Evolutionary conservation across 2,797 vertebrate genomes (phyloP).

Genomic region (Bovichtus diacanthus): DNA sequence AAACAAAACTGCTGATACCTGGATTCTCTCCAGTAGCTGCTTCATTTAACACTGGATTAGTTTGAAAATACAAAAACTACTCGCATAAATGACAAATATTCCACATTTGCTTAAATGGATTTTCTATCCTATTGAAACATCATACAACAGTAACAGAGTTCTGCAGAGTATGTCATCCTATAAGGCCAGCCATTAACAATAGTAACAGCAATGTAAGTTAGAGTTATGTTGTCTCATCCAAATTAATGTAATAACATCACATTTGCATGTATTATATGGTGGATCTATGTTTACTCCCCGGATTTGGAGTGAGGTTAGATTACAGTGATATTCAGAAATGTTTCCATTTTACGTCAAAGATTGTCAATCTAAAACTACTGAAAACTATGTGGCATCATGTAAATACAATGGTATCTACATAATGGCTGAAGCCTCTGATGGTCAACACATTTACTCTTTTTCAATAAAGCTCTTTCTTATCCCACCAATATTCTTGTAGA

Average conservation of each 20-base stretch:
- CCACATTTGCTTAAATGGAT: slow-evolving; percentile 12
- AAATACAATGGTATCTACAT: slow-evolving; percentile 33
- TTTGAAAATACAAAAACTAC: slow-evolving; percentile 21
- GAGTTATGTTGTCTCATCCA: slow-evolving; percentile 7
- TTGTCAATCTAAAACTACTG: slow-evolving; percentile 41
- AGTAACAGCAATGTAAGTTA: not conserved
- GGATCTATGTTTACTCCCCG: slow-evolving; percentile 22
- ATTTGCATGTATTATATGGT: slow-evolving; percentile 13
- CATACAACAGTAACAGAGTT: slow-evolving; percentile 4
- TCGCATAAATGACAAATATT: slow-evolving; percentile 28
- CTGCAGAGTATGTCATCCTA: not conserved
- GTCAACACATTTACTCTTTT: slow-evolving; percentile 13
- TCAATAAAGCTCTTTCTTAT: slow-evolving; percentile 2
- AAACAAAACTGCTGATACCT: slow-evolving; percentile 34
- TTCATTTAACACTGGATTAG: slow-evolving; percentile 14
- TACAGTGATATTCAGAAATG: slow-evolving; percentile 10
- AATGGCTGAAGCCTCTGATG: slow-evolving; percentile 13
- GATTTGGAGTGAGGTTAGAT: slow-evolving; percentile 38
- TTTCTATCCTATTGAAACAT: slow-evolving; percentile 2
- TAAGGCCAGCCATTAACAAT: slow-evolving; percentile 17
- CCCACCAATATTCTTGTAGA: slow-evolving; percentile 7
- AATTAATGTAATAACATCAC: slow-evolving; percentile 6
- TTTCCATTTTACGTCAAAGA: slow-evolving; percentile 29
- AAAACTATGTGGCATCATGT: slow-evolving; percentile 18
- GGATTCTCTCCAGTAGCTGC: slow-evolving; percentile 35